Conservation (phyloP, 2,888 invertebrate genomes). For the Hyalella azteca region DNA sequence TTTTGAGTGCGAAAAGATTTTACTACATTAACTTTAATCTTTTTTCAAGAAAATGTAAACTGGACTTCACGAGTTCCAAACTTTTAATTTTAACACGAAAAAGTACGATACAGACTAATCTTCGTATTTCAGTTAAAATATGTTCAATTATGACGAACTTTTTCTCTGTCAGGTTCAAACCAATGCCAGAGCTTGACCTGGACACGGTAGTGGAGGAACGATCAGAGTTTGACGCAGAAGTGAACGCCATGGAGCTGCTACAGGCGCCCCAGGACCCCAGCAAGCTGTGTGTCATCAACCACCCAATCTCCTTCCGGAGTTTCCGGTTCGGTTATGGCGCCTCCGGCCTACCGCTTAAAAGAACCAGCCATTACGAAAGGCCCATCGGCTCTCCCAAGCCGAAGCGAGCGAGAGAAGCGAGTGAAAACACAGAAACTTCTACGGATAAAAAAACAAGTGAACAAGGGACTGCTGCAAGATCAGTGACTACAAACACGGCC, state of each 20-base stretch:
- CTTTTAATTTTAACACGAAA: no score
- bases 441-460: not conserved
- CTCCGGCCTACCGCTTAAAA: constrained; percentile 25
- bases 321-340: constrained; percentile 42
- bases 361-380: not conserved
- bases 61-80: no score
- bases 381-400: constrained; percentile 23
- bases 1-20: no score
- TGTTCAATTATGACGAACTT: no score
- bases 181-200: constrained; percentile 69
- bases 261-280: constrained; percentile 62
- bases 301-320: constrained; percentile 49
- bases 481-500: not conserved
- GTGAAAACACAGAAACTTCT: not conserved
- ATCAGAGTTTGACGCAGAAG: constrained; percentile 68
- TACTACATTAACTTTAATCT: no score
- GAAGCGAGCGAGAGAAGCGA: not conserved
- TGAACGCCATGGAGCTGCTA: constrained; percentile 59
- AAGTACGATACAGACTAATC: no score
- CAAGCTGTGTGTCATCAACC: constrained; percentile 40
- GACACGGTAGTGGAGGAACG: constrained; percentile 85
- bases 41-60: no score
- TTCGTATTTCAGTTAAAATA: no score
- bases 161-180: constrained; percentile 55
- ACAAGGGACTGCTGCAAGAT: not conserved